Conservation (phyloP, 2,888 invertebrate genomes). For the Orthosia cruda region DNA sequence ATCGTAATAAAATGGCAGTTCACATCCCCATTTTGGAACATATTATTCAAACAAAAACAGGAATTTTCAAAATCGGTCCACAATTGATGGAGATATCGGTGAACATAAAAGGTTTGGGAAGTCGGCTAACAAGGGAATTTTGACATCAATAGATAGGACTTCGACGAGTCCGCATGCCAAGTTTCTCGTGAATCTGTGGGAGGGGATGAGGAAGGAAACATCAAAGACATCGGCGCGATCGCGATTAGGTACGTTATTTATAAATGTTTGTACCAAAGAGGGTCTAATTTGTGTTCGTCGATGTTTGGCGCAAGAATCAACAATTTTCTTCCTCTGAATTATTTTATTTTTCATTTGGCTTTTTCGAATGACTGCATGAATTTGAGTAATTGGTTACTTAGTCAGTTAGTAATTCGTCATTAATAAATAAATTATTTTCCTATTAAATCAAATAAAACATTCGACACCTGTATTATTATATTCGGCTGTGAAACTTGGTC, state of each 20-base stretch:
- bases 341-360: constrained; percentile 28
- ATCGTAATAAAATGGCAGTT: too few relatives aligned
- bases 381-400: too few relatives aligned
- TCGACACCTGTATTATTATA: too few relatives aligned
- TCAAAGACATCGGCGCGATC: constrained; percentile 45
- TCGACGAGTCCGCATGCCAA: constrained; percentile 58
- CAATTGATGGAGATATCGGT: too few relatives aligned
- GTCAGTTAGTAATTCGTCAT: background rate
- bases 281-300: constrained; percentile 34
- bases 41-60: too few relatives aligned
- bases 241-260: constrained; percentile 44
- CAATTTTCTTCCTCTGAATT: constrained; percentile 12
- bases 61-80: too few relatives aligned
- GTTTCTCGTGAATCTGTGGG: constrained; percentile 50
- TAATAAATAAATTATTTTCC: too few relatives aligned
- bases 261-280: constrained; percentile 41
- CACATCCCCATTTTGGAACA: too few relatives aligned
- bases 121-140: constrained; percentile 66
- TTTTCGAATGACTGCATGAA: background rate
- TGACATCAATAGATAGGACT: constrained; percentile 36
- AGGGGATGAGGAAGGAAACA: constrained; percentile 47
- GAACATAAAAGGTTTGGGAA: too few relatives aligned
- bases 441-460: too few relatives aligned
- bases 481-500: too few relatives aligned
- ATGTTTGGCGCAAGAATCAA: background rate